A percentile compares a stretch with the other conserved stretches of the same genome.
phyloP scores from a whole-genome alignment of 1,140 invertebrate species.

The Pogonus chalceus region DNA sequence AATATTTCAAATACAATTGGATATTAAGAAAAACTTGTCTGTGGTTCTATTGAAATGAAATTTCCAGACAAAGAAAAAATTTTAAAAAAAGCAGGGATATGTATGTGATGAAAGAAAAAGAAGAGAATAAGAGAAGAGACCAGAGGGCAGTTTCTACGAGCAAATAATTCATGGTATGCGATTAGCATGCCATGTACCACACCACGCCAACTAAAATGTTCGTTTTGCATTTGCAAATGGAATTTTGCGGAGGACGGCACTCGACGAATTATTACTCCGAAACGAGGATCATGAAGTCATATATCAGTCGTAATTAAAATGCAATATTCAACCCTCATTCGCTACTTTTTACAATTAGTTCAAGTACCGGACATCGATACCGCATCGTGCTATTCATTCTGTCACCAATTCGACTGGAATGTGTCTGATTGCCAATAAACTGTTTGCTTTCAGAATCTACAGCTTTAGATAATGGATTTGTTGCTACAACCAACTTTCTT shows the following conservation, averaged over 20 bases:
- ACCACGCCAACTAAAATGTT: neutral
- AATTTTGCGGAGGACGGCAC: neutral
- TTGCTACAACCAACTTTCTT: no score
- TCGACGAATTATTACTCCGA: neutral
- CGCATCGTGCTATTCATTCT: neutral
- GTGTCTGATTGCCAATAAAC: neutral
- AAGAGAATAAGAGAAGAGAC: no score
- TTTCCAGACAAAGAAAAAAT: no score
- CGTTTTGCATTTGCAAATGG: slow-evolving; percentile 3
- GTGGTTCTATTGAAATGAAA: no score
- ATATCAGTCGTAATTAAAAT: slow-evolving; percentile 4
- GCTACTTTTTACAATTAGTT: neutral
- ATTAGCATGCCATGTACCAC: neutral
- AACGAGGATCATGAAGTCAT: neutral
- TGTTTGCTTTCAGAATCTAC: no score
- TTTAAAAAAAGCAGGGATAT: no score
- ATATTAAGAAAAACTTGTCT: no score
- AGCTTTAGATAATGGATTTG: no score
- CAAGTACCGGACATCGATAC: neutral
- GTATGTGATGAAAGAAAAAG: no score
- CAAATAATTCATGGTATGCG: neutral
- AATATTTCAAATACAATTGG: no score
- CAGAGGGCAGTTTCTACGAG: neutral
- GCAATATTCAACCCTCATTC: neutral
- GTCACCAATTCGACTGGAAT: neutral